Evolutionary conservation across 1,140 invertebrate species (phyloP), one percentile per base, ranked within the genome.

Genomic region (Scaptodrosophila lebanonensis): DNA sequence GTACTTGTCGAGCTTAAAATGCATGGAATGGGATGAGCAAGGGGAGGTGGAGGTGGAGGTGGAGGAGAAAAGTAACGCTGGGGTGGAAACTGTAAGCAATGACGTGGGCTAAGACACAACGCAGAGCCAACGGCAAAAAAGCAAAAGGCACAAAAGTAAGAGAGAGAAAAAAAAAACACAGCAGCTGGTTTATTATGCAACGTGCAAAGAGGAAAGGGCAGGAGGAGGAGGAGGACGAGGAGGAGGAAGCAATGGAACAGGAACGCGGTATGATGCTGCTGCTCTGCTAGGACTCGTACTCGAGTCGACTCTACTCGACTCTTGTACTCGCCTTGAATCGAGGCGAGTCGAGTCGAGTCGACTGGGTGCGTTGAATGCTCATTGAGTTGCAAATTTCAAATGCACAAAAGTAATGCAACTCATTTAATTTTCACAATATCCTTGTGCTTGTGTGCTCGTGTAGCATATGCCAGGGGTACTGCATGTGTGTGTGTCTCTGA

Each of bases 341-440:
- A 49, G 51, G 51, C 44, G 29, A 36, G 27, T 12, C 38, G 25
- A 36, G 13, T 38, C 22, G 35, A 44, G 29, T 53, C 22, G 64
- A n/a, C n/a, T n/a, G n/a, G n/a, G n/a, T n/a, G n/a, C n/a, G n/a
- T n/a, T n/a, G n/a, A n/a, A n/a, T 72, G 68, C 72, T 77, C 72
- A 76, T 77, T 76, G 72, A 77, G 72, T 76, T 76, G 72, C 72
- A 76, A 76, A 76, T 76, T 77, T 77, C 66, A 77, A 77, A 76
- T 76, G 72, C 72, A 76, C 72, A 76, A 76, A 76, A 76, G 72
- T 71, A 77, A 76, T 77, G 72, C 72, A 76, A 76, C 72, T 77
- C 72, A 76, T 76, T 76, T 76, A 76, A 76, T 76, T 76, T 76
- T 76, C 63, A 76, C 72, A 76, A 76, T 76, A 76, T 76, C 71